Evolutionary conservation across 2,888 invertebrate genomes (phyloP).

Genomic region (Drosophila cognata): DNA sequence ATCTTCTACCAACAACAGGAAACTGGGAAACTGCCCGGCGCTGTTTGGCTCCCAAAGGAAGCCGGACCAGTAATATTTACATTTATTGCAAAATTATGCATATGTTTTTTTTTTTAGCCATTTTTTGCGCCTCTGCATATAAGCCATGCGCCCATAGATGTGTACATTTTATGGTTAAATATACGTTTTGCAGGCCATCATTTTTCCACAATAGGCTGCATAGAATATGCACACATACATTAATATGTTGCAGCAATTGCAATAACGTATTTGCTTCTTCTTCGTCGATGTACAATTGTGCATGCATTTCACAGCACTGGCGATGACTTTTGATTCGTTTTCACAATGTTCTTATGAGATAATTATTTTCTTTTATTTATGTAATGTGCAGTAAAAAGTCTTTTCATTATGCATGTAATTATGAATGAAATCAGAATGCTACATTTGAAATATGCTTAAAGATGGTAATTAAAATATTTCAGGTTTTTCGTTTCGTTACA

Average conservation of each 20-base stretch:
- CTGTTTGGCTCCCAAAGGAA: conserved; percentile 73
- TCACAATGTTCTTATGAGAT: background rate
- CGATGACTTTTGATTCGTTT: background rate
- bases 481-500: background rate
- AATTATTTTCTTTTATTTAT: background rate
- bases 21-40: conserved; percentile 64
- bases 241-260: conserved; percentile 1
- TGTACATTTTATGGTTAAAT: conserved; percentile 20
- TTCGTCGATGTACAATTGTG: background rate
- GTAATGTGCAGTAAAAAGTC: background rate
- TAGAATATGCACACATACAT: background rate
- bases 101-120: conserved; percentile 35
- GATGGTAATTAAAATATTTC: background rate
- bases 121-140: conserved; percentile 1
- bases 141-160: conserved; percentile 6
- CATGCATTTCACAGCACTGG: conserved; percentile 3
- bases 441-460: background rate
- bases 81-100: conserved; percentile 66
- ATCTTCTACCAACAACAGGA: conserved; percentile 64
- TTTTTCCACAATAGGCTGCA: conserved; percentile 9
- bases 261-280: conserved; percentile 3
- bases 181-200: conserved; percentile 33
- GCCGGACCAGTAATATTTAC: conserved; percentile 60
- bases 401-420: background rate
- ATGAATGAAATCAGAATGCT: background rate